Conservation (phyloP, 2,797 vertebrate species). For the Megalops cyprinoides region DNA sequence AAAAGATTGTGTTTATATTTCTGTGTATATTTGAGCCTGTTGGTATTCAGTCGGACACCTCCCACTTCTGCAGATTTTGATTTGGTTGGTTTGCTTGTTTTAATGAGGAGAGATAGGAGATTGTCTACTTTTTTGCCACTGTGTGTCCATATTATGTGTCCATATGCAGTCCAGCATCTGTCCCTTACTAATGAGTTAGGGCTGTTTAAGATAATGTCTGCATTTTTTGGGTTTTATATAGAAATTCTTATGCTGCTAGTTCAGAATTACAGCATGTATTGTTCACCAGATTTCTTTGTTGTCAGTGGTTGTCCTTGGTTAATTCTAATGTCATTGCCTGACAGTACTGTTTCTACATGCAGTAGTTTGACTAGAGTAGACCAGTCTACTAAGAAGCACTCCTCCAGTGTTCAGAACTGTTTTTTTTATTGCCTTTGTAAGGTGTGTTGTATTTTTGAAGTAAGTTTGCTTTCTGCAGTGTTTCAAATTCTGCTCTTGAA, state of each 20-base stretch:
- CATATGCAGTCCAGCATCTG: conserved; percentile 56
- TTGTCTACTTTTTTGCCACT: conserved; percentile 35
- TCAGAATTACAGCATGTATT: conserved; percentile 54
- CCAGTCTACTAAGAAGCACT: conserved; percentile 67
- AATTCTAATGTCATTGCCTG: conserved; percentile 40
- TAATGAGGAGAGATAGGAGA: conserved; percentile 69
- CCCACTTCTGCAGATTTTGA: conserved; percentile 52
- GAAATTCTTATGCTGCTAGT: conserved; percentile 66
- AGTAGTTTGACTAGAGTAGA: conserved; percentile 51
- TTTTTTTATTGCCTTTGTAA: not conserved
- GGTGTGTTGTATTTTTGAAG: conserved; percentile 39
- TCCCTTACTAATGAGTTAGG: conserved; percentile 51
- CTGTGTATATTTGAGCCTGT: conserved; percentile 75
- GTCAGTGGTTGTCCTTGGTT: conserved; percentile 45
- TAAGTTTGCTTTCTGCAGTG: conserved; percentile 54
- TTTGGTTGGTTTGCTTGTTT: conserved; percentile 63
- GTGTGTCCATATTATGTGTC: conserved; percentile 49
- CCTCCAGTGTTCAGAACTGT: conserved; percentile 57
- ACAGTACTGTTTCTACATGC: conserved; percentile 28
- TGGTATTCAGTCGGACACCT: conserved; percentile 66
- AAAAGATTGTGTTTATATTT: conserved; percentile 72
- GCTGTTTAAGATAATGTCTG: conserved; percentile 61
- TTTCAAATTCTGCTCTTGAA: conserved; percentile 64
- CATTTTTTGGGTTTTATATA: conserved; percentile 51
- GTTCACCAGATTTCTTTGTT: conserved; percentile 59